phyloP scores from a whole-genome alignment of 1,140 invertebrate species.

The Cydia splendana region DNA sequence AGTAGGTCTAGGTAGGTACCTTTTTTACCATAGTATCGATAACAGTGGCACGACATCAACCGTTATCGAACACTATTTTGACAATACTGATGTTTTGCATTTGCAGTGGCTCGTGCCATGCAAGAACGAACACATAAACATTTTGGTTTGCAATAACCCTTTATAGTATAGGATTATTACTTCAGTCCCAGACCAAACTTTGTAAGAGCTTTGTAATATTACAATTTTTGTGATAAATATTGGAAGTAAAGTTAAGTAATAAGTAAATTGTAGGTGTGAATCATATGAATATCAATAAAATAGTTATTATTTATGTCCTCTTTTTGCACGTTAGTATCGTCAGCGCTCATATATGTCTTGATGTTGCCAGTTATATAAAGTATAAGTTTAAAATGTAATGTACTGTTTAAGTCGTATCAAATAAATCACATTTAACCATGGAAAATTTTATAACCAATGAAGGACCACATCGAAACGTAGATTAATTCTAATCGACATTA shows the following conservation, averaged over 20 bases:
- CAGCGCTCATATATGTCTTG: no score
- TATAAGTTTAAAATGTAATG: no score
- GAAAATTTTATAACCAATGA: neutral
- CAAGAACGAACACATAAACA: neutral
- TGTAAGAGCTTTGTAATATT: no score
- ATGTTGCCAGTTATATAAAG: no score
- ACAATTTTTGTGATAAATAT: neutral
- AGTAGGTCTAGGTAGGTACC: no score
- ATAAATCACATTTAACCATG: neutral
- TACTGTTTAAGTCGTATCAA: no score
- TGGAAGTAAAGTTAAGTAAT: neutral
- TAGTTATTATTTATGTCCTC: no score
- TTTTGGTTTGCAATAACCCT: neutral
- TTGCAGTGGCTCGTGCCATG: neutral
- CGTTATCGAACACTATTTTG: slow-evolving; percentile 20
- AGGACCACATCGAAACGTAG: neutral
- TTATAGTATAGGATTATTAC: no score
- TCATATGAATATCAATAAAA: no score
- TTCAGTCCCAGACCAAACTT: no score
- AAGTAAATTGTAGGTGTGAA: no score
- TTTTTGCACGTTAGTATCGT: no score
- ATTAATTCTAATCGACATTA: neutral
- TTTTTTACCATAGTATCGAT: slow-evolving; percentile 36
- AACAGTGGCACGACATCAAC: neutral
- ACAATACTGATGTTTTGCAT: slow-evolving; percentile 4